Evolutionary conservation across 1,140 invertebrate genomes (phyloP).

Genomic region (Paramacrobiotus metropolitanus): DNA sequence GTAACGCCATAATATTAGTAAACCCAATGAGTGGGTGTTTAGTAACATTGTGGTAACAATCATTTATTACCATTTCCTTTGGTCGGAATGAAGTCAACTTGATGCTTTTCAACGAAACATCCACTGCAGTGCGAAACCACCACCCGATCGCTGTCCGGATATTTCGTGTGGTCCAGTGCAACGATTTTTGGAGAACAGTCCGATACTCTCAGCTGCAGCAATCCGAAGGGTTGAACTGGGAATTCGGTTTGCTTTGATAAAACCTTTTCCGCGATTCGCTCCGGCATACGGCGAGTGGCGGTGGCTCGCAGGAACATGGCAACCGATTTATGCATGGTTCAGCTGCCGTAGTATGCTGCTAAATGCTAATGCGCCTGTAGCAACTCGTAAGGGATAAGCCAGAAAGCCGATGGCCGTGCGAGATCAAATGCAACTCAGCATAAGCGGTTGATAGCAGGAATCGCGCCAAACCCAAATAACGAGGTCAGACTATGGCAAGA

Average conservation of each 20-base stretch:
- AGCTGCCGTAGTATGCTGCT: too few species aligned
- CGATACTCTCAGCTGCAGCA: background rate
- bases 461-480: too few species aligned
- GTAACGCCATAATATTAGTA: too few species aligned
- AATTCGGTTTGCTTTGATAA: background rate
- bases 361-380: too few species aligned
- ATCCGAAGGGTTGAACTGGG: background rate
- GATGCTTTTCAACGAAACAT: background rate
- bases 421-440: too few species aligned
- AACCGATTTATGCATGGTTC: background rate
- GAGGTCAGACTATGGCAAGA: too few species aligned
- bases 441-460: too few species aligned
- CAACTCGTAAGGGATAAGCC: too few species aligned
- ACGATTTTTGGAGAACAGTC: background rate
- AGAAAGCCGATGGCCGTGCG: too few species aligned
- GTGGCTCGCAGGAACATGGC: slow-evolving; percentile 1
- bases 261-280: background rate
- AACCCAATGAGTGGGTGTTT: too few species aligned
- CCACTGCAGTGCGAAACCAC: background rate
- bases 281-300: background rate
- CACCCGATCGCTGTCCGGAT: background rate
- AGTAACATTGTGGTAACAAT: too few species aligned
- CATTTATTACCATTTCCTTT: background rate
- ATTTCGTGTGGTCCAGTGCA: background rate
- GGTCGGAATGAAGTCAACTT: background rate